A percentile compares a stretch with the other conserved stretches of the same genome.
Conservation (phyloP, 2,797 vertebrate species). For the Xyrichtys novacula region DNA sequence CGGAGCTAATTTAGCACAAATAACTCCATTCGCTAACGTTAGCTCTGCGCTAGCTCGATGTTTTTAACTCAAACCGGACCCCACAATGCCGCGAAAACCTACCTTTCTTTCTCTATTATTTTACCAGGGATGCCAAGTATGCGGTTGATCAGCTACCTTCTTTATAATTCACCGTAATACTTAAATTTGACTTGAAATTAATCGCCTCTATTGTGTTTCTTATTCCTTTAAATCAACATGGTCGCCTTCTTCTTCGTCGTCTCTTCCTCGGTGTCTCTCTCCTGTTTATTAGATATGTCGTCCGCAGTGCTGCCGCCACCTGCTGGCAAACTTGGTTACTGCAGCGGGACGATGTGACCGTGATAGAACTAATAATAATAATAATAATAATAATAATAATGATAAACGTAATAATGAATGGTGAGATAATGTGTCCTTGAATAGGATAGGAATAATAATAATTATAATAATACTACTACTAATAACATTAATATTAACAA, state of each 20-base stretch:
- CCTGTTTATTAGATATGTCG: conserved; percentile 49
- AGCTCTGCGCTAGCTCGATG: conserved; percentile 56
- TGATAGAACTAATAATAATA: no score
- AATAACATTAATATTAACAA: no score
- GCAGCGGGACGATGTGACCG: not conserved
- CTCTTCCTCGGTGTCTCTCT: conserved; percentile 59
- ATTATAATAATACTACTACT: no score
- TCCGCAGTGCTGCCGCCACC: conserved; percentile 51
- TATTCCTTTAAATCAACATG: conserved; percentile 86
- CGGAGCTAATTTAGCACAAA: conserved; percentile 50
- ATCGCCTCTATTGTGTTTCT: conserved; percentile 83
- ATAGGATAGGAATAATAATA: no score
- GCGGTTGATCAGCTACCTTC: conserved; percentile 40
- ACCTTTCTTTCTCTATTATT: conserved; percentile 64
- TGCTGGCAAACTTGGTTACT: not conserved
- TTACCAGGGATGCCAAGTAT: conserved; percentile 35
- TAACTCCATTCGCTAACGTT: conserved; percentile 59
- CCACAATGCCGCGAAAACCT: conserved; percentile 36
- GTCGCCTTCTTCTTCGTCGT: conserved; percentile 80
- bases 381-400: no score
- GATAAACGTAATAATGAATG: no score
- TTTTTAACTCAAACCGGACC: conserved; percentile 34
- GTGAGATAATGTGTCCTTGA: no score
- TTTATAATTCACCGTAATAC: conserved; percentile 37
- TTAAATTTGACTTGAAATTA: conserved; percentile 69